phyloP scores from a whole-genome alignment of 2,113 vertebrate species.

The Entomyzon cyanotis region DNA sequence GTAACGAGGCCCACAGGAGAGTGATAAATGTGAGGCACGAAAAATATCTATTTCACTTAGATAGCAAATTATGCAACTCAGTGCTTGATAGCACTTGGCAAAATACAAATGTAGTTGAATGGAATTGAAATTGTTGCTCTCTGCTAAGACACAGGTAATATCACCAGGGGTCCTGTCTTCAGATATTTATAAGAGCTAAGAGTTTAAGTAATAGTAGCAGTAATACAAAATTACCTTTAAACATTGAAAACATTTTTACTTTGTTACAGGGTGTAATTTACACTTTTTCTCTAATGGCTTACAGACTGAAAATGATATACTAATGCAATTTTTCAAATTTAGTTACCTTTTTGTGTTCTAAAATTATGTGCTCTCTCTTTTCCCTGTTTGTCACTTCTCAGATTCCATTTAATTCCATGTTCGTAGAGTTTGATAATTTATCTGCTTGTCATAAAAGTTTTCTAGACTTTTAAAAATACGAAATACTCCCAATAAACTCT shows the following conservation, averaged over 20 bases:
- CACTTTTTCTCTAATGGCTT: slow-evolving; percentile 84
- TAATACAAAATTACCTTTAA: slow-evolving; percentile 92
- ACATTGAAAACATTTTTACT: slow-evolving; percentile 89
- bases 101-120: slow-evolving; percentile 94
- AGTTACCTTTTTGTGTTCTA: slow-evolving; percentile 80
- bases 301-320: slow-evolving; percentile 82
- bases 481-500: slow-evolving; percentile 75
- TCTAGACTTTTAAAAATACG: slow-evolving; percentile 72
- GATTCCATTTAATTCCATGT: slow-evolving; percentile 77
- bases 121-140: slow-evolving; percentile 92
- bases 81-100: slow-evolving; percentile 86
- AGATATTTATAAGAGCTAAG: slow-evolving; percentile 95
- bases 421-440: slow-evolving; percentile 76
- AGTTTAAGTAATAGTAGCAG: slow-evolving; percentile 94
- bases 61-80: slow-evolving; percentile 83
- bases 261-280: slow-evolving; percentile 88
- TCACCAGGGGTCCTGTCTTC: slow-evolving; percentile 92
- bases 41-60: slow-evolving; percentile 87
- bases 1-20: slow-evolving; percentile 81
- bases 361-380: slow-evolving; percentile 79
- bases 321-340: slow-evolving; percentile 87
- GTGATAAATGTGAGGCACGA: slow-evolving; percentile 83
- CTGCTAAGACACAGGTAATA: slow-evolving; percentile 91
- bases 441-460: slow-evolving; percentile 81
- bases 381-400: slow-evolving; percentile 80